Percentiles rank a stretch among this genome's conserved stretches.
Evolutionary conservation across 2,797 vertebrate genomes (phyloP).

Genomic region (Pristis pectinata): DNA sequence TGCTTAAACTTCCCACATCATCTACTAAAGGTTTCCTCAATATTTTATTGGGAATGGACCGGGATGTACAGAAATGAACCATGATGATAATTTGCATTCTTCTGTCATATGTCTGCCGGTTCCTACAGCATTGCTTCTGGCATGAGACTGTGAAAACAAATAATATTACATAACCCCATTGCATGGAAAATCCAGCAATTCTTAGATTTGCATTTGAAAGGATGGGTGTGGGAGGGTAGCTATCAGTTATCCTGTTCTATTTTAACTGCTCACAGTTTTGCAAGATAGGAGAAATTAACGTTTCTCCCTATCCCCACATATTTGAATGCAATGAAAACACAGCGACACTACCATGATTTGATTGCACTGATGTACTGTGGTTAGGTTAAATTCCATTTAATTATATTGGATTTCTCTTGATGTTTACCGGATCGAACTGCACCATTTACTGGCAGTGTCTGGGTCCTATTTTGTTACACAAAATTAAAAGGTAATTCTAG

Average conservation of each 20-base stretch:
- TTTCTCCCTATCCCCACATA: too few relatives aligned
- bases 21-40: neutral
- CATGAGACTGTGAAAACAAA: neutral
- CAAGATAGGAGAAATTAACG: neutral
- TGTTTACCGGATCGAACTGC: neutral
- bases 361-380: too few relatives aligned
- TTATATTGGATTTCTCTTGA: neutral
- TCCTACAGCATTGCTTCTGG: neutral
- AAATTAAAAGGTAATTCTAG: neutral
- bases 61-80: neutral
- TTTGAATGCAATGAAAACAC: neutral
- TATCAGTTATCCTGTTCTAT: neutral
- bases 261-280: neutral
- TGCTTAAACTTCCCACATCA: neutral
- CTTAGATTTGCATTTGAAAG: neutral
- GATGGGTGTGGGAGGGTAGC: neutral
- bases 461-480: neutral
- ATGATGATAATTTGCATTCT: neutral
- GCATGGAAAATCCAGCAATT: neutral
- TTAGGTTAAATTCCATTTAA: neutral
- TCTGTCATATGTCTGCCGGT: neutral
- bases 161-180: neutral
- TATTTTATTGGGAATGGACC: neutral
- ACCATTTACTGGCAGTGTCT: neutral
- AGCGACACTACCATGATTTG: too few relatives aligned